Conservation (phyloP, 2,888 invertebrate genomes). For the Catocala sponsa region DNA sequence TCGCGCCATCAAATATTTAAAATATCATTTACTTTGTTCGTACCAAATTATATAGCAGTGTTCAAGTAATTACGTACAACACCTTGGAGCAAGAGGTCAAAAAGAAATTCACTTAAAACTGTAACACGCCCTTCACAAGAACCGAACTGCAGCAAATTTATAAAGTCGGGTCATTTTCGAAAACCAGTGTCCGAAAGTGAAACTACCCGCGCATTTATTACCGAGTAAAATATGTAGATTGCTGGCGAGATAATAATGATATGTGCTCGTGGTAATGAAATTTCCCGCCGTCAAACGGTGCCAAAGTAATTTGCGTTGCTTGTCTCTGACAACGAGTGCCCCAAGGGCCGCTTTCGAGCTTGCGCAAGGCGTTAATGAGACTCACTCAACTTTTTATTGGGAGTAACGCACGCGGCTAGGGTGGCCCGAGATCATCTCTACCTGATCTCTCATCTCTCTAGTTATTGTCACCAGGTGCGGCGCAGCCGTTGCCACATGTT, state of each 20-base stretch:
- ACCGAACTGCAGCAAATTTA: slow-evolving; percentile 74
- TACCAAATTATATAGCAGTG: slow-evolving; percentile 79
- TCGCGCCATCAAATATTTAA: slow-evolving; percentile 61
- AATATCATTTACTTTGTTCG: slow-evolving; percentile 82
- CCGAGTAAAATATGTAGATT: slow-evolving; percentile 88
- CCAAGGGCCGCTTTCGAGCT: slow-evolving; percentile 87
- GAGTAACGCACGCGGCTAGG: slow-evolving; percentile 71
- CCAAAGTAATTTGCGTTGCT: slow-evolving; percentile 88
- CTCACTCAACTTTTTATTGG: slow-evolving; percentile 76
- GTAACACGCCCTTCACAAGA: slow-evolving; percentile 85
- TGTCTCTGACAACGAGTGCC: slow-evolving; percentile 84
- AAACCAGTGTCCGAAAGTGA: slow-evolving; percentile 87
- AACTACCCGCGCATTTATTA: slow-evolving; percentile 87
- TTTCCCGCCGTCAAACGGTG: slow-evolving; percentile 88
- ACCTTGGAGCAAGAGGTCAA: slow-evolving; percentile 87
- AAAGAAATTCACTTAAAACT: slow-evolving; percentile 88
- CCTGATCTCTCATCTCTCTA: slow-evolving; percentile 18
- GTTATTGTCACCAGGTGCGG: not conserved
- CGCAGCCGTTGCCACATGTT: too few relatives aligned
- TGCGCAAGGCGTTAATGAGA: slow-evolving; percentile 86
- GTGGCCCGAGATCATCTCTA: slow-evolving; percentile 48
- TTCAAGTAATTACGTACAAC: slow-evolving; percentile 79
- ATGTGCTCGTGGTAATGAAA: slow-evolving; percentile 88
- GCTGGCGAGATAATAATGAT: slow-evolving; percentile 87
- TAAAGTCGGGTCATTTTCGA: slow-evolving; percentile 86